A percentile compares a stretch with the other conserved stretches of the same genome.
These are phyloP conservation scores for silkworm (Bombyx mori) DNA, from an alignment of 1,140 invertebrate species.

Conservation along the genomic window ASM3026992v2 NC_085119.1:6542501-6543000, in stretches of 20 bases:
- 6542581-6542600: too few relatives aligned
- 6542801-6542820: conserved; percentile 90
- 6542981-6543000: conserved; percentile 32
- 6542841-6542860: conserved; percentile 85
- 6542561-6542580: too few relatives aligned
- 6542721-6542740: conserved; percentile 93
- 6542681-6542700: conserved; percentile 74
- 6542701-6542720: conserved; percentile 85
- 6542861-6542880: conserved; percentile 94
- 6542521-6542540: too few relatives aligned
- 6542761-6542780: conserved; percentile 81
- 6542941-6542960: conserved; percentile 10
- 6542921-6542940: conserved; percentile 77
- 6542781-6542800: conserved; percentile 91
- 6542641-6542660: background rate
- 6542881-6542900: conserved; percentile 92
- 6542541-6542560: too few relatives aligned
- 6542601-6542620: too few relatives aligned
- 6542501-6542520: too few relatives aligned
- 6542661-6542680: background rate
- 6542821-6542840: conserved; percentile 88
- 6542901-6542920: conserved; percentile 91
- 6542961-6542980: conserved; percentile 21
- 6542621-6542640: too few relatives aligned
- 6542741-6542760: conserved; percentile 86